Evolutionary conservation across 2,888 invertebrate species (phyloP).

Genomic region (Matsumyia berberina): DNA sequence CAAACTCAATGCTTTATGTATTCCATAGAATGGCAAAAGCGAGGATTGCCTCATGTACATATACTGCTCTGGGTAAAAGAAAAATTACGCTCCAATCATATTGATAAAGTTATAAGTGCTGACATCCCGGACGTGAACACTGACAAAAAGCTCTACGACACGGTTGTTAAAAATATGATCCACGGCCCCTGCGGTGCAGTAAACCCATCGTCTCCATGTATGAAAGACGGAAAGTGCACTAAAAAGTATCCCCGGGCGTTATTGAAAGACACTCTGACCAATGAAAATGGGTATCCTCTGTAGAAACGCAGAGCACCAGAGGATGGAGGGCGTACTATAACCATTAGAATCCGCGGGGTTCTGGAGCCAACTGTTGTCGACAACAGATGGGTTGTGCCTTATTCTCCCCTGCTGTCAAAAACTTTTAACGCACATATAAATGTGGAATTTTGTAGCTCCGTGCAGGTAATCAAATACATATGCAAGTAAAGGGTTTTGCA

Average conservation of each 20-base stretch:
- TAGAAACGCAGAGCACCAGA: not conserved
- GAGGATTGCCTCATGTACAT: conserved; percentile 1
- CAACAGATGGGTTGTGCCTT: conserved; percentile 6
- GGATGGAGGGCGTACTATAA: not conserved
- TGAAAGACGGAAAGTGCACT: conserved; percentile 80
- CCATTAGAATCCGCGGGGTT: not conserved
- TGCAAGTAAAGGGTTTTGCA: too few species aligned
- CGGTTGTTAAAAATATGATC: conserved; percentile 78
- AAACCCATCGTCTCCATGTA: conserved; percentile 78
- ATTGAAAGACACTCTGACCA: not conserved
- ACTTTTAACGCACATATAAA: conserved; percentile 8
- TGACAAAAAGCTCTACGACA: conserved; percentile 78
- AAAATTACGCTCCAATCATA: not conserved
- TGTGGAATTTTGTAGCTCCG: conserved; percentile 9
- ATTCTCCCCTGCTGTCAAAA: not conserved
- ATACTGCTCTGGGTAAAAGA: not conserved
- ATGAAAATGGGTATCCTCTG: not conserved
- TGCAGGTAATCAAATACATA: conserved; percentile 6
- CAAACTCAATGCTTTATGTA: conserved; percentile 1
- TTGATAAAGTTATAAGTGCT: not conserved
- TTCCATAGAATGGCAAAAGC: conserved; percentile 1
- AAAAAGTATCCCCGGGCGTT: not conserved
- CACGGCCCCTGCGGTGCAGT: conserved; percentile 44
- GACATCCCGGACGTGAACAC: conserved; percentile 77
- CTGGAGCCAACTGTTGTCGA: not conserved